Base-by-base conservation (phyloP, 2,888 invertebrate genomes). In the Clostera curtula region DNA sequence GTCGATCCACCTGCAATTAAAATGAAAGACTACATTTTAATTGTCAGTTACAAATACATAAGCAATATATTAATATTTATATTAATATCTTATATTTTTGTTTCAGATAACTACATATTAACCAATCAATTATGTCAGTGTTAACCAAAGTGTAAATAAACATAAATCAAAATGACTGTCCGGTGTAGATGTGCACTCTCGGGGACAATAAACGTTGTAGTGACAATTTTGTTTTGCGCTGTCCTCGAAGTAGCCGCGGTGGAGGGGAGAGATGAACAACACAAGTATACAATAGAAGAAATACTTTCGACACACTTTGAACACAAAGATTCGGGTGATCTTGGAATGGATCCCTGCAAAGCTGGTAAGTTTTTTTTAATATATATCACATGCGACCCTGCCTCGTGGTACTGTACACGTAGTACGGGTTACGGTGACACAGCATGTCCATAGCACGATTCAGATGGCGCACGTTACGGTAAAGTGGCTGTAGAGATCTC, bases 321-420 rank as follows among this genome's bases (percentile, higher is more conserved):
- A 22, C 84, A 84, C 36, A 89, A 89, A 59, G 87, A 89, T 34
- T 92, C 92, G 21, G 85, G 86, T 39, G 94, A 94, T 65, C 72
- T 92, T 41, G 92, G 94, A 63, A 80, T 93, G 85, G 94, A 94
- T 77, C 91, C 94, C 29, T 94, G 94, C 75, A 94, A 94, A 87
- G 91, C 93, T 65, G 91, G 94, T 94, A 76, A 89, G 89, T 71
- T 3, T 10, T 16, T 15, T 12, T 12, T 7, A 8, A n/a, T n/a
- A 4, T 13, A 1, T 17, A 8, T 13, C 19, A 5, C n/a, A n/a
- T n/a, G n/a, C n/a, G n/a, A n/a, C n/a, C n/a, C n/a, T n/a, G n/a
- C n/a, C n/a, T n/a, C n/a, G n/a, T n/a, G n/a, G n/a, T n/a, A n/a
- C n/a, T n/a, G n/a, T n/a, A n/a, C n/a, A n/a, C n/a, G n/a, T n/a